Base-by-base conservation (phyloP, 2,888 invertebrate genomes). In the Amiota minor region DNA sequence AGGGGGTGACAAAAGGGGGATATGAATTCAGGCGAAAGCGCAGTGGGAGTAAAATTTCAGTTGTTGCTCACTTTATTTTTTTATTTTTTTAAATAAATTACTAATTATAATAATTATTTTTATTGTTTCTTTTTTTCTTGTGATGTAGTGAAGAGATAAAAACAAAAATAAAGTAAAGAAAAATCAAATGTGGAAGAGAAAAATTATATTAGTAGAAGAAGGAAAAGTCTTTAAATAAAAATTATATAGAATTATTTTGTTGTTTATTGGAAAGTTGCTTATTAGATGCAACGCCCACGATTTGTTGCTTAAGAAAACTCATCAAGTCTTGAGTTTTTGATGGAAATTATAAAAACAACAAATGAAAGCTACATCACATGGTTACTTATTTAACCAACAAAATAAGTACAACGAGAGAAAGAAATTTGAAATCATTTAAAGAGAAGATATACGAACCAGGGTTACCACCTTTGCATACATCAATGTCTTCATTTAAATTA, bases 401-500 rank as follows among this genome's bases (percentile, higher is more conserved):
- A 23, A 23, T 23, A 23, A n/a, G n/a, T 3, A 23, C 1, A 23
- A 3, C 2, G 35, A 35, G 35, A 4, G 6, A 6, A 6, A 35
- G 35, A 35, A 35, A 35, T 35, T 35, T 35, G 6, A 35, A 35
- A 35, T 6, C 6, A 35, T 35, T 35, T 35, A 35, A 35, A 35
- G 35, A 35, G 35, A 35, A 35, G 2, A 35, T 35, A 35, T 2
- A 35, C 0, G 4, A 35, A 35, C 35, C 35, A 35, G 23, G 62
- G 62, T 62, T 62, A 62, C 62, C 62, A 62, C 62, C 62, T 35
- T 62, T 45, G 35, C 12, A 62, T 62, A 62, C 62, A 62, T 62
- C 62, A 62, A 23, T 62, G 62, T 62, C 62, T 62, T 62, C 62
- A 35, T 62, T 45, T 62, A 35, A 62, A 62, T 62, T 62, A 45